Conservation (phyloP, 2,888 invertebrate species). For the Thera britannica region DNA sequence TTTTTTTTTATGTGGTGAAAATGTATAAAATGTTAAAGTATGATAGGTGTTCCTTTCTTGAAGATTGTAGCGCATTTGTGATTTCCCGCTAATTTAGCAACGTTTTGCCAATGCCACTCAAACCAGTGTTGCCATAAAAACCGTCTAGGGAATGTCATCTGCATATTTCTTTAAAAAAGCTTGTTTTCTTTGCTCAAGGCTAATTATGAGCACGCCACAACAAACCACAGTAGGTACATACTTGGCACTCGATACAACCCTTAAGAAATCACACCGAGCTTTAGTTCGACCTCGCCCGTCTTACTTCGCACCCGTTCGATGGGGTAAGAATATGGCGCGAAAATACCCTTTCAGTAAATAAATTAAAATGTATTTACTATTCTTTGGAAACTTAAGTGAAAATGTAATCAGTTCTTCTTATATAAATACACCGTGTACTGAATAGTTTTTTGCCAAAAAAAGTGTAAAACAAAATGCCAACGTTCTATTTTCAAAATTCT, state of each 20-base stretch:
- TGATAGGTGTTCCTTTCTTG: background rate
- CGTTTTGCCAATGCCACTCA: constrained; percentile 3
- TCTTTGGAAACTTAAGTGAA: too few species aligned
- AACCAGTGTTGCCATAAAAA: constrained; percentile 30
- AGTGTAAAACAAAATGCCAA: constrained; percentile 19
- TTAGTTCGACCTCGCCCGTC: constrained; percentile 69
- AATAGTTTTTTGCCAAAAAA: constrained; percentile 8
- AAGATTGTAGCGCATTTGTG: background rate
- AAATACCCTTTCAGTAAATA: constrained; percentile 34
- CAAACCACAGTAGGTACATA: constrained; percentile 58
- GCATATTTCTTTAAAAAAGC: constrained; percentile 37
- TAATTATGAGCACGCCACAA: constrained; percentile 57
- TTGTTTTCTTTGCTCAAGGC: constrained; percentile 55
- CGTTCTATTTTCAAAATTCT: constrained; percentile 25
- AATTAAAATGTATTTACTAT: background rate
- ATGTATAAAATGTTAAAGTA: too few species aligned
- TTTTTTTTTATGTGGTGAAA: too few species aligned
- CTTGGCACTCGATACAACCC: constrained; percentile 73
- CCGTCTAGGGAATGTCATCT: constrained; percentile 31
- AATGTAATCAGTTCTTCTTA: background rate
- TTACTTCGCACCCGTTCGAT: constrained; percentile 62
- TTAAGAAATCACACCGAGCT: constrained; percentile 62
- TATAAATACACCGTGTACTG: background rate
- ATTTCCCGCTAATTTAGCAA: constrained; percentile 13
- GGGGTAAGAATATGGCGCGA: constrained; percentile 60